Evolutionary conservation across 2,797 vertebrate genomes (phyloP), one percentile per base, ranked within the genome.

Genomic region (Mormyrus hasselquistii): DNA sequence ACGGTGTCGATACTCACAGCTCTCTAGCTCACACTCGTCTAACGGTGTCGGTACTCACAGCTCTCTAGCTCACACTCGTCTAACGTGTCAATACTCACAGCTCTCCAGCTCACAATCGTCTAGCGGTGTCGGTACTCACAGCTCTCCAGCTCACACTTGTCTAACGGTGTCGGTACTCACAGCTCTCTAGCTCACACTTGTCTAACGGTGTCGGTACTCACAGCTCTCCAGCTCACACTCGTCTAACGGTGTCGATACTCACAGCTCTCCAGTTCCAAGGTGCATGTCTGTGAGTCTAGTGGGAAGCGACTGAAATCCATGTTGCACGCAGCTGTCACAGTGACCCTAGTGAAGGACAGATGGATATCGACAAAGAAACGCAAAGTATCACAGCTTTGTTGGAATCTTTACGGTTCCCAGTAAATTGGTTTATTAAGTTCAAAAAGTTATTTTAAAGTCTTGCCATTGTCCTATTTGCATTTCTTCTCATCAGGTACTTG

Each of bases 241-340:
- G 25, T 29, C 25, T 29, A 29, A 29, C 25, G 3, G 19, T 6
- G 9, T 55, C n/a, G 53, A 2, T 50, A 96, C 98, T 25, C 93
- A 99, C 98, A 99, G 94, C 98, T 99, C 93, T 99, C 98, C 90
- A 99, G 94, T 94, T 99, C 98, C 93, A 99, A 91, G 0, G 97
- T 97, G 91, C 98, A 99, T 0, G 97, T 99, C 95, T 99, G 98
- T 0, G 98, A 96, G 94, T 99, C 98, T 93, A 99, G 91, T 10
- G 98, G 98, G 89, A 99, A 99, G 47, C 94, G 97, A 87, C 97
- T 99, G 95, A 99, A 99, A 93, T 99, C 98, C 98, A 99, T 99
- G 93, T 98, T 98, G 92, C 98, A 99, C 87, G 98, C 98, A 29
- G 98, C 96, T 8, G 98, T 99, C 79, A 99, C 98, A 0, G 98